Evolutionary conservation across 2,888 invertebrate species (phyloP).

Genomic region (Cerastis leucographa): DNA sequence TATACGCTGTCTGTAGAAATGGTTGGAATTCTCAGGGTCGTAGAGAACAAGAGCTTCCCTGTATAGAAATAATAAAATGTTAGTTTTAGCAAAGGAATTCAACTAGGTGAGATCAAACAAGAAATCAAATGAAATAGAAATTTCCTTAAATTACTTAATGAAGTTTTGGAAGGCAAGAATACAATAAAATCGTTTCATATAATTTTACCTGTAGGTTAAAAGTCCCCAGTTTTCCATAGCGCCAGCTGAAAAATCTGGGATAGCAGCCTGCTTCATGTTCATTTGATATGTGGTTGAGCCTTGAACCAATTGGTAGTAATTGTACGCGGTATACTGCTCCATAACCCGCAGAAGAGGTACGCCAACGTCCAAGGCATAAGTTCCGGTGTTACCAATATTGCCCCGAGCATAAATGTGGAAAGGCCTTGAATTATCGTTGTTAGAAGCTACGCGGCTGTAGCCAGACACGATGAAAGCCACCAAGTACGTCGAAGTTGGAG

Average conservation of each 20-base stretch:
- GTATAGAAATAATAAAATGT: slow-evolving; percentile 48
- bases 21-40: slow-evolving; percentile 85
- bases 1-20: slow-evolving; percentile 91
- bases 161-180: background rate
- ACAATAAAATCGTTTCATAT: background rate
- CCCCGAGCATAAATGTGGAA: slow-evolving; percentile 86
- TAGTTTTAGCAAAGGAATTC: background rate
- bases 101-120: background rate
- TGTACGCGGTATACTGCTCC: slow-evolving; percentile 90
- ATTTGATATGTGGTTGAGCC: slow-evolving; percentile 58
- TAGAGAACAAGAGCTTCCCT: slow-evolving; percentile 92
- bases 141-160: background rate
- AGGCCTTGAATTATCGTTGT: slow-evolving; percentile 72
- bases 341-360: slow-evolving; percentile 86
- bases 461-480: slow-evolving; percentile 96
- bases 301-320: slow-evolving; percentile 89
- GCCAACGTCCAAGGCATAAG: slow-evolving; percentile 86
- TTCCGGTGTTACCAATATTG: slow-evolving; percentile 83
- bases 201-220: slow-evolving; percentile 92
- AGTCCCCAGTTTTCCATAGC: slow-evolving; percentile 97
- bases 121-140: background rate
- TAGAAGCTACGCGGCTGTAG: slow-evolving; percentile 83
- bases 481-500: slow-evolving; percentile 95
- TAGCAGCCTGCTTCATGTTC: slow-evolving; percentile 93
- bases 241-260: slow-evolving; percentile 94